Base-by-base conservation (phyloP, 2,888 invertebrate species). In the Peribatodes rhomboidaria region DNA sequence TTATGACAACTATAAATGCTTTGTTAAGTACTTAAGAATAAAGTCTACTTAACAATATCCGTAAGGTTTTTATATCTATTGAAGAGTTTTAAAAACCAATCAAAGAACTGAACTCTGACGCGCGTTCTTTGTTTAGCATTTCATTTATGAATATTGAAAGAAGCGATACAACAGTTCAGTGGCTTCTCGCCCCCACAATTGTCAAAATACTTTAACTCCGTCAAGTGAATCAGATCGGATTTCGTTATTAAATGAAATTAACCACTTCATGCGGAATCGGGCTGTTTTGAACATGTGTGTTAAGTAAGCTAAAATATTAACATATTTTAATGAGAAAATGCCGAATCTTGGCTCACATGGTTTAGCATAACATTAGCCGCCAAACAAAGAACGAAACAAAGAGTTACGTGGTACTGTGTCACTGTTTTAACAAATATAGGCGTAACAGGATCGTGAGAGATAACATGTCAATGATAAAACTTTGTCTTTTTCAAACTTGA, bases 391-490 rank as follows among this genome's bases (percentile, higher is more conserved):
- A n/a, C 16, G 16, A 41, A 9, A 54, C 39, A 41, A 22, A 18
- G 39, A 54, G 41, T 41, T 27, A 27, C 53, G 33, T 41, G 47
- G 22, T 39, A 46, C 39, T 46, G 44, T 42, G 60, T 39, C 55
- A 35, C 35, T 14, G 16, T 8, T 41, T 54, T 27, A 14, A 54
- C 53, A 41, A 53, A 41, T 22, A 54, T 31, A 59, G 52, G 41
- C 62, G 56, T 61, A 61, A 68, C 64, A 33, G 50, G 35, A 50
- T 57, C 18, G 16, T 61, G 39, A 53, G 42, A 57, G 33, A 60
- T 61, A 65, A 57, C 16, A 18, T 10, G 47, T 31, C 10, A 18
- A 35, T 35, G 35, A 18, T 18, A 10, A 49, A 18, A 35, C 16
- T 35, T 10, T 20, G 31, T n/a, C 27, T n/a, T 49, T 49, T 10